phyloP scores from a whole-genome alignment of 92 coral and sea anemone species.

The Anthopleura xanthogrammica region DNA sequence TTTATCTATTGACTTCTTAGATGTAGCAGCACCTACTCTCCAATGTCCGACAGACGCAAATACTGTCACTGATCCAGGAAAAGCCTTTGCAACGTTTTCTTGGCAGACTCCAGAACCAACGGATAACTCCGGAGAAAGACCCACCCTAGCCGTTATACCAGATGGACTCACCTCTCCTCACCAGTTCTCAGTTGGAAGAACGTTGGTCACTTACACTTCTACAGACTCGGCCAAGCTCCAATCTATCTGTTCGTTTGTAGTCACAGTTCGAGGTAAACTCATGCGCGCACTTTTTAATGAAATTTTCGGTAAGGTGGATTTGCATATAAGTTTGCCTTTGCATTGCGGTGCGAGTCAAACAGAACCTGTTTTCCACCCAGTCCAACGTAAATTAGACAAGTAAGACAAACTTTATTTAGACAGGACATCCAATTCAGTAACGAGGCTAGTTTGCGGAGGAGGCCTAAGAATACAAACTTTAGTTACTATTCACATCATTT shows the following conservation, averaged over 20 bases:
- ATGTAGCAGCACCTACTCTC: slow-evolving; percentile 43
- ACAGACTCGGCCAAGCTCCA: slow-evolving; percentile 45
- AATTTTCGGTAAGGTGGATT: not conserved
- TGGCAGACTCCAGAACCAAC: slow-evolving; percentile 49
- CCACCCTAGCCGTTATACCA: slow-evolving; percentile 18
- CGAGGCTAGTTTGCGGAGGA: no score
- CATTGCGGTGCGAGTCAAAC: no score
- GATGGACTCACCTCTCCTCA: slow-evolving; percentile 30
- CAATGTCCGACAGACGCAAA: slow-evolving; percentile 39
- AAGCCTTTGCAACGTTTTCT: slow-evolving; percentile 47
- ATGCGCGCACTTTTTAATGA: not conserved
- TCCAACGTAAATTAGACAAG: no score
- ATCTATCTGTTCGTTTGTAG: slow-evolving; percentile 28
- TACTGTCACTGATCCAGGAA: slow-evolving; percentile 36
- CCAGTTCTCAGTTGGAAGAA: slow-evolving; percentile 38
- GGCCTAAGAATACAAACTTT: no score
- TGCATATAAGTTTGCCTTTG: no score
- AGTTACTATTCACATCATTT: no score
- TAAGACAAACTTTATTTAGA: no score
- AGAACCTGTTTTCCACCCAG: no score
- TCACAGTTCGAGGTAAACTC: slow-evolving; percentile 42
- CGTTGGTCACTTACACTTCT: slow-evolving; percentile 31
- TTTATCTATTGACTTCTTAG: slow-evolving; percentile 12
- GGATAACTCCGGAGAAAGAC: slow-evolving; percentile 55
- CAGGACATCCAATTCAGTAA: no score